These are phyloP conservation scores for Caenorhabditis remanei DNA, from an alignment of 1,140 invertebrate species.

Conservation along the genomic window DNA sequence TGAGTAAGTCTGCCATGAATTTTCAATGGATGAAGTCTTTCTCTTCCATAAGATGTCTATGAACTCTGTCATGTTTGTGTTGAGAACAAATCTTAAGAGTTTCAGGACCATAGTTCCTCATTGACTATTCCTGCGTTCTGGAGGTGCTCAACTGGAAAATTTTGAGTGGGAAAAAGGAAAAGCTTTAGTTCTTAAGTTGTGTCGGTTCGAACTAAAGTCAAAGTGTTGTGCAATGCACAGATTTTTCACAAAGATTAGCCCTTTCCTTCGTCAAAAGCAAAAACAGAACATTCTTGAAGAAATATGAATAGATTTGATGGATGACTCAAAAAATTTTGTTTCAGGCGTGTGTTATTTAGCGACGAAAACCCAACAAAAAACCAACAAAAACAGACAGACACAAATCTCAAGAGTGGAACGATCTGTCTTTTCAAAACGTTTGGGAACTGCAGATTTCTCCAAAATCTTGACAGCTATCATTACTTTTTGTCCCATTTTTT, in stretches of 20 bases:
- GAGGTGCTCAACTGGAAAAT: constrained; percentile 51
- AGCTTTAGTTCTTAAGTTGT: background rate
- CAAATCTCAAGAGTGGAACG: constrained; percentile 52
- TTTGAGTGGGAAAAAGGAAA: background rate
- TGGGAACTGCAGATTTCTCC: constrained; percentile 11
- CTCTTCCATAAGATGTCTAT: constrained; percentile 9
- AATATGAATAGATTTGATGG: constrained; percentile 15
- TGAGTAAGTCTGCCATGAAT: constrained; percentile 28
- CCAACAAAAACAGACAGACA: background rate
- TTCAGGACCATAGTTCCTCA: constrained; percentile 10
- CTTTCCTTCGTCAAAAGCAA: background rate
- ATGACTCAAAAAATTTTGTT: constrained; percentile 1
- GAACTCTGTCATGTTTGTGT: constrained; percentile 31
- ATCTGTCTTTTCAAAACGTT: constrained; percentile 34
- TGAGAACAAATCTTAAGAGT: background rate
- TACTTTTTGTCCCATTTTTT: constrained; percentile 45
- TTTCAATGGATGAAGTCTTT: constrained; percentile 11
- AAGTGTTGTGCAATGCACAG: background rate
- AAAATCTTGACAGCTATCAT: constrained; percentile 50
- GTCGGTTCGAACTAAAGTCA: constrained; percentile 9
- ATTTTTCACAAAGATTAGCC: background rate
- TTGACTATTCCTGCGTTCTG: background rate
- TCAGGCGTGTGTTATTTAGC: background rate
- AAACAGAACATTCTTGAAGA: background rate
- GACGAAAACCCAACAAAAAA: background rate